Conservation (phyloP, 2,888 invertebrate genomes). For the Apomyelois bistriatella region DNA sequence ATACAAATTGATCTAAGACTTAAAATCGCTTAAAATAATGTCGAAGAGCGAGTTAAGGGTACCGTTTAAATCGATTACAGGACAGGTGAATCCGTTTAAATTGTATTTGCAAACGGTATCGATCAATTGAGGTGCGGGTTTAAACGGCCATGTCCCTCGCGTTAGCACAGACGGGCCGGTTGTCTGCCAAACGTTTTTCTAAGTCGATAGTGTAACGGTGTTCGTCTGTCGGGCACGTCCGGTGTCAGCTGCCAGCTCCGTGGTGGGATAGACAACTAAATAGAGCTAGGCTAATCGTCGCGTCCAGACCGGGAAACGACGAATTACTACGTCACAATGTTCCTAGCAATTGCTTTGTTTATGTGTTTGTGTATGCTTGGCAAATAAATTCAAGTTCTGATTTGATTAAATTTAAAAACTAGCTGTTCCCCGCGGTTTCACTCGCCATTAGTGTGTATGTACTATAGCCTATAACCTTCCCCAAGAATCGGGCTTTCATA, state of each 20-base stretch:
- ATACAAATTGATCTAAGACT: slow-evolving; percentile 23
- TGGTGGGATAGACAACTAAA: slow-evolving; percentile 73
- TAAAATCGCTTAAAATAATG: slow-evolving; percentile 16
- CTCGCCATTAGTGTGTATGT: no score
- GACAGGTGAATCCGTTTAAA: slow-evolving; percentile 41
- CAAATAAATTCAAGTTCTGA: slow-evolving; percentile 23
- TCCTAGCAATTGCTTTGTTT: slow-evolving; percentile 72
- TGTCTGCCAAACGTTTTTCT: slow-evolving; percentile 75
- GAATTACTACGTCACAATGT: slow-evolving; percentile 73
- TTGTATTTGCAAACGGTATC: slow-evolving; percentile 37
- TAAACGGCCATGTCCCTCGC: slow-evolving; percentile 46
- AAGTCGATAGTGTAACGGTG: slow-evolving; percentile 72
- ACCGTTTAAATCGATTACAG: slow-evolving; percentile 28
- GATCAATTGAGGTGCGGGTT: slow-evolving; percentile 50
- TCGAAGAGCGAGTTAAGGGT: slow-evolving; percentile 20
- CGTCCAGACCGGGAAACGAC: slow-evolving; percentile 73
- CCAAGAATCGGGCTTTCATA: no score
- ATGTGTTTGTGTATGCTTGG: slow-evolving; percentile 52
- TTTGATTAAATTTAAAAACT: no score
- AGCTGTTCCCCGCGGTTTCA: no score
- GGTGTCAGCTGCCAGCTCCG: slow-evolving; percentile 75
- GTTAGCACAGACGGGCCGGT: slow-evolving; percentile 45
- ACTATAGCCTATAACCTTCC: no score
- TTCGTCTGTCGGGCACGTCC: slow-evolving; percentile 68
- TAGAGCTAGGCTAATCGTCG: slow-evolving; percentile 76